These are phyloP conservation scores for Lepisosteus oculatus DNA, from an alignment of 2,113 vertebrate genomes.

Conservation along the genomic window DNA sequence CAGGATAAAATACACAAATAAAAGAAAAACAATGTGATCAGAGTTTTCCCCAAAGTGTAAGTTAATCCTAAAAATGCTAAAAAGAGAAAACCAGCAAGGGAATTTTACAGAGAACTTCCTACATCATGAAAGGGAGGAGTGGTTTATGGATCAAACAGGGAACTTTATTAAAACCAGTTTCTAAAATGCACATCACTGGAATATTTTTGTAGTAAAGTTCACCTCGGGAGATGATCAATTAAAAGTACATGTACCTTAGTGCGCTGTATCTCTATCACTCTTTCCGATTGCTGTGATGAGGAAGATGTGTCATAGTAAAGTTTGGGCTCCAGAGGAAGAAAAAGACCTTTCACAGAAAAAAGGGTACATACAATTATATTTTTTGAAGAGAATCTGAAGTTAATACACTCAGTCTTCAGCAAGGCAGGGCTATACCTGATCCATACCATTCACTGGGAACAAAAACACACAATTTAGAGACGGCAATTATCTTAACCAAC, in stretches of 20 bases:
- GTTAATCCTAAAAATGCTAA: not conserved
- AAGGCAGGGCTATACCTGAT: too few species aligned
- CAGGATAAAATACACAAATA: not conserved
- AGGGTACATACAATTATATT: not conserved
- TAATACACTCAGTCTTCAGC: too few species aligned
- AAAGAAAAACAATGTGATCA: not conserved
- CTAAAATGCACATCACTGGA: too few species aligned
- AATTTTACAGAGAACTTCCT: too few species aligned
- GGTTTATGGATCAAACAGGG: too few species aligned
- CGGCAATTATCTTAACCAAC: not conserved
- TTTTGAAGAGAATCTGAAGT: too few species aligned
- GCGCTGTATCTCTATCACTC: not conserved
- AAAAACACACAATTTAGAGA: not conserved
- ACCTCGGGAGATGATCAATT: not conserved
- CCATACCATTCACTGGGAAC: too few species aligned
- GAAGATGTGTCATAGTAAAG: slow-evolving; percentile 19
- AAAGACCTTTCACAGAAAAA: slow-evolving; percentile 10
- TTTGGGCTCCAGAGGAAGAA: slow-evolving; percentile 25
- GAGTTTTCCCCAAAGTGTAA: not conserved
- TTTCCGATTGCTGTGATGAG: not conserved
- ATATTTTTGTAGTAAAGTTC: not conserved
- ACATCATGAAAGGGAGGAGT: too few species aligned
- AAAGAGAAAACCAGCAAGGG: not conserved
- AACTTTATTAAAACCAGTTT: too few species aligned
- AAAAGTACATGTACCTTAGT: slow-evolving; percentile 1